Evolutionary conservation across 2,888 invertebrate species (phyloP).

Genomic region (Cephus rjabovi): DNA sequence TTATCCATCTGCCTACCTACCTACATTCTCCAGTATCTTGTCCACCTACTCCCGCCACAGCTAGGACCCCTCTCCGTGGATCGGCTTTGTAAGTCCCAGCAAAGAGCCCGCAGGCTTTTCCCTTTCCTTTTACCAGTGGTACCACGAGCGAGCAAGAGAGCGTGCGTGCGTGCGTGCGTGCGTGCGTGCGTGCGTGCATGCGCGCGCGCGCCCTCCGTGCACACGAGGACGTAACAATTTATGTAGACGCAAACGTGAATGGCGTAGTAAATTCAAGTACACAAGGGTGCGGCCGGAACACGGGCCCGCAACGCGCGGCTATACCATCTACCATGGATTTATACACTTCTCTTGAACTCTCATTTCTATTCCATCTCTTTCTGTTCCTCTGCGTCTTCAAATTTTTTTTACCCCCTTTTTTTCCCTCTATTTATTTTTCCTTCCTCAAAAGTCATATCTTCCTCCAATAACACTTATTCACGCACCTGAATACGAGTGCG

Average conservation of each 20-base stretch:
- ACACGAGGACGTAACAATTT: slow-evolving; percentile 40
- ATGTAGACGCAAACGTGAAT: slow-evolving; percentile 52
- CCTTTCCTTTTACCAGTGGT: background rate
- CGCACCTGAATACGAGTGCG: background rate
- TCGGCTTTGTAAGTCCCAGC: background rate
- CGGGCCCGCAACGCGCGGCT: slow-evolving; percentile 7
- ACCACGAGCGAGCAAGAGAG: slow-evolving; percentile 21
- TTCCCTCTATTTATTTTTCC: background rate
- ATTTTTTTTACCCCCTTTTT: background rate
- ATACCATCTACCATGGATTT: background rate
- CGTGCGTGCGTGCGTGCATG: slow-evolving; percentile 28
- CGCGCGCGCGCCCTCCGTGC: slow-evolving; percentile 20
- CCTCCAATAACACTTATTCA: background rate
- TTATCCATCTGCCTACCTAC: background rate
- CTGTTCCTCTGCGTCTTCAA: background rate
- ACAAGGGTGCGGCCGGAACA: slow-evolving; percentile 47
- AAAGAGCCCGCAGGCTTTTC: background rate
- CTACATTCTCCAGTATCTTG: background rate
- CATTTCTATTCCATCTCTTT: background rate
- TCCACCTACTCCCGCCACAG: background rate
- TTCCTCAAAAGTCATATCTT: background rate
- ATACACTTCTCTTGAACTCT: background rate
- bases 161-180: slow-evolving; percentile 29
- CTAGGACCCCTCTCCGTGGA: background rate
- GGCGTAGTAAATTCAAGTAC: slow-evolving; percentile 50